Base-by-base conservation (phyloP, 2,797 vertebrate genomes). In the Pantherophis vulpinus region DNA sequence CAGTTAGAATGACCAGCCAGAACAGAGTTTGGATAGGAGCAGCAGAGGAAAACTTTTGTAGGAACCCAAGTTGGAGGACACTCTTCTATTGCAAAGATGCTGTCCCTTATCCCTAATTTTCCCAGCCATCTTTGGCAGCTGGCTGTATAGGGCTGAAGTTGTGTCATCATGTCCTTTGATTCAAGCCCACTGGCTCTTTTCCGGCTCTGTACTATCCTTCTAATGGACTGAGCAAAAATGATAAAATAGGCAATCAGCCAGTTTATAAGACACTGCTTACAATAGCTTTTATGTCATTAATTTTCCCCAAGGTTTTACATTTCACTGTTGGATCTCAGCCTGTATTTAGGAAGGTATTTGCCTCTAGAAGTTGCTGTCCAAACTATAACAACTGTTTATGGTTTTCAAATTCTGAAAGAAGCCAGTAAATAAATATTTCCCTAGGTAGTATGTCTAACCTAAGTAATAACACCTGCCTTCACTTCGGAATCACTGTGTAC, bases 201-300 rank as follows among this genome's bases (percentile, higher is more conserved):
- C 94, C 93, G 90, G 79, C 92, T 92, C 90, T 92, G 86, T 95
- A 94, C 96, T 94, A 95, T 93, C 93, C 79, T 94, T 94, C 95
- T 94, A 95, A 70, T 59, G 93, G 93, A 94, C 61, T 93, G 90
- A 94, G 94, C 95, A 95, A 94, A 86, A 91, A 6, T 83, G 92
- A 94, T 94, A 93, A 96, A 70, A 87, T 94, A 47, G 1, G 94
- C 93, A 95, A 93, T 91, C 0, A 16, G 91, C 92, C 8, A 0
- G 93, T 96, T 92, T 93, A 91, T 93, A 5, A 83, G 86, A 79
- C 93, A 91, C 90, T 55, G 0, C 92, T 96, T 93, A 83, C 63
- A 74, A 92, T 55, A 91, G 93, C 18, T 86, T 90, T 89, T 55
- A 70, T 37, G 29, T 90, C 90, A 58, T 55, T 86, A 60, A 90